Percentiles rank a stretch among this genome's conserved stretches.
Conservation (phyloP, 2,888 invertebrate species). For the Tillus elongatus region DNA sequence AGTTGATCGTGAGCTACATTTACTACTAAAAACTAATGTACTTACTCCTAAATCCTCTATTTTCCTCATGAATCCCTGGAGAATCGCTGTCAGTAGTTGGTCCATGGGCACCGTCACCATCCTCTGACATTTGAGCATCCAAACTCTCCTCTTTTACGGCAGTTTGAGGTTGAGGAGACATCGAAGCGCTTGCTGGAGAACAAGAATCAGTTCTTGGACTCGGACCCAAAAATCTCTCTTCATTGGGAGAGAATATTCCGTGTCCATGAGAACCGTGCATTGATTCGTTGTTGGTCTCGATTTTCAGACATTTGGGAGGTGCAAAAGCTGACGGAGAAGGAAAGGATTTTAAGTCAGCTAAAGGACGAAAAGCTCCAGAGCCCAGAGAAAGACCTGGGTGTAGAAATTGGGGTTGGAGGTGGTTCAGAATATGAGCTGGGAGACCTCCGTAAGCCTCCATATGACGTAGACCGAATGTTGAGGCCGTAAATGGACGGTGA, state of each 20-base stretch:
- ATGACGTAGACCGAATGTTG: conserved; percentile 46
- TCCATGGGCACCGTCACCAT: conserved; percentile 45
- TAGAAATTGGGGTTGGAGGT: conserved; percentile 63
- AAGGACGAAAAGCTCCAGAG: conserved; percentile 50
- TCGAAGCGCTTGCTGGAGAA: conserved; percentile 52
- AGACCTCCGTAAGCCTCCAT: conserved; percentile 53
- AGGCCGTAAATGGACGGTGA: conserved; percentile 56
- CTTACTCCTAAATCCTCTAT: conserved; percentile 52
- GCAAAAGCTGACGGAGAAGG: conserved; percentile 57
- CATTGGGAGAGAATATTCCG: conserved; percentile 39
- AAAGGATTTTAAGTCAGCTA: conserved; percentile 49
- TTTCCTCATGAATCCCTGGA: conserved; percentile 39
- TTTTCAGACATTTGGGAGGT: conserved; percentile 56
- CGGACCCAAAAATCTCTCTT: conserved; percentile 39
- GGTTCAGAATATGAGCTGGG: conserved; percentile 58
- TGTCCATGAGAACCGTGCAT: conserved; percentile 33
- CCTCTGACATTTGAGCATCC: conserved; percentile 51
- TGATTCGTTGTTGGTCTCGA: conserved; percentile 40
- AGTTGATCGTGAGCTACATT: too few relatives aligned
- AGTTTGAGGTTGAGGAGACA: conserved; percentile 42
- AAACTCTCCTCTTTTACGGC: conserved; percentile 47
- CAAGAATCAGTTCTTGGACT: conserved; percentile 50
- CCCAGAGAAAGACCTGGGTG: conserved; percentile 56
- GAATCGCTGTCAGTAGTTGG: conserved; percentile 36
- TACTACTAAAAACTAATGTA: conserved; percentile 24